Evolutionary conservation across 2,888 invertebrate genomes (phyloP).

Genomic region (Ochlodes sylvanus): DNA sequence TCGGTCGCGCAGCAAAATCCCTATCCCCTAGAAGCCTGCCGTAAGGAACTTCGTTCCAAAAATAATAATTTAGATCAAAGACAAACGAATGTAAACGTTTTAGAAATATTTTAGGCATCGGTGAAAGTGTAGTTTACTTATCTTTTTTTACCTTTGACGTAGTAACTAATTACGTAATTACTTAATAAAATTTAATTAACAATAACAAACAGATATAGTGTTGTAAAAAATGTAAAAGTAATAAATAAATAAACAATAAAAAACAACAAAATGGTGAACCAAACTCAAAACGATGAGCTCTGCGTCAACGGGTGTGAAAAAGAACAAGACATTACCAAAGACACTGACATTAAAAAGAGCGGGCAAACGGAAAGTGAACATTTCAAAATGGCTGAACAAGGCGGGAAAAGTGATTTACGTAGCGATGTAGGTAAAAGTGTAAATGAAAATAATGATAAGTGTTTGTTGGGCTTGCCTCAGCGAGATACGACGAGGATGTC

Average conservation of each 20-base stretch:
- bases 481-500: constrained; percentile 81
- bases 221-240: neutral
- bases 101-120: too few species aligned
- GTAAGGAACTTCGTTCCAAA: too few species aligned
- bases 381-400: constrained; percentile 14
- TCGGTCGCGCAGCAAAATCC: too few species aligned
- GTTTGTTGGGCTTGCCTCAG: constrained; percentile 57
- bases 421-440: constrained; percentile 40
- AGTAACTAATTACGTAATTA: too few species aligned
- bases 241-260: neutral
- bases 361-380: constrained; percentile 22
- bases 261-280: constrained; percentile 27
- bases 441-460: constrained; percentile 44
- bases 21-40: too few species aligned
- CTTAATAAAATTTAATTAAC: too few species aligned
- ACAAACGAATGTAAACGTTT: too few species aligned
- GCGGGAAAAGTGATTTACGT: constrained; percentile 20
- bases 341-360: constrained; percentile 35
- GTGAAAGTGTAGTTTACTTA: too few species aligned
- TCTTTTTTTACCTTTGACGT: too few species aligned
- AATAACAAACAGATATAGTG: too few species aligned
- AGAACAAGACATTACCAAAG: constrained; percentile 36
- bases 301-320: constrained; percentile 18
- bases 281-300: constrained; percentile 18
- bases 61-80: too few species aligned